A percentile compares a stretch with the other conserved stretches of the same genome.
phyloP scores from a whole-genome alignment of 2,797 vertebrate genomes.

The Poecilia wingei region DNA sequence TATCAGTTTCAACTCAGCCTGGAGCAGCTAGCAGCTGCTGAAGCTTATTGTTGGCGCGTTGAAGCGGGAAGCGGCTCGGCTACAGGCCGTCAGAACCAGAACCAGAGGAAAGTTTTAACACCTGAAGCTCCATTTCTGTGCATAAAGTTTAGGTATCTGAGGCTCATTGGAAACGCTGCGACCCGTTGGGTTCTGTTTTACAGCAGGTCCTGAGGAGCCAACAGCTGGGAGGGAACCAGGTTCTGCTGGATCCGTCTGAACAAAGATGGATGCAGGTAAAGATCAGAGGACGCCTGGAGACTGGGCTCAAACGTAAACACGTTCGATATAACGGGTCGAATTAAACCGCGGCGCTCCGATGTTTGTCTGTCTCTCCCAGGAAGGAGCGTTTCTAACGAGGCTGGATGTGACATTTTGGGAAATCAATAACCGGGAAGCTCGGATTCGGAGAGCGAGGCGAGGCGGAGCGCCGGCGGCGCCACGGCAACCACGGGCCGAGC shows the following conservation, averaged over 20 bases:
- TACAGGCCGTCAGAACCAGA: too few relatives aligned
- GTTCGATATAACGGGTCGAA: conserved; percentile 48
- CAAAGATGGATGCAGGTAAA: conserved; percentile 13
- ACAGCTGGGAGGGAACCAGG: background rate
- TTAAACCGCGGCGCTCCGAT: conserved; percentile 44
- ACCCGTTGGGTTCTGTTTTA: too few relatives aligned
- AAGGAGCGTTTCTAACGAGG: conserved; percentile 49
- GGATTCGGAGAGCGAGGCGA: conserved; percentile 37
- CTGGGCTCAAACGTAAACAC: conserved; percentile 43
- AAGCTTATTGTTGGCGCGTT: too few relatives aligned
- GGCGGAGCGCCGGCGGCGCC: conserved; percentile 24
- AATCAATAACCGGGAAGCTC: conserved; percentile 64
- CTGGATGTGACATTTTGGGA: conserved; percentile 68
- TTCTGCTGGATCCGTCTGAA: background rate
- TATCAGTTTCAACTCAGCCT: too few relatives aligned
- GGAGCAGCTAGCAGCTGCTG: too few relatives aligned
- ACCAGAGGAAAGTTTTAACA: too few relatives aligned
- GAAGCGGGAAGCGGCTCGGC: too few relatives aligned
- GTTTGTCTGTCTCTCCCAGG: conserved; percentile 59
- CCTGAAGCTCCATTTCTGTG: too few relatives aligned
- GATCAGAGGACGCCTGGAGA: conserved; percentile 33
- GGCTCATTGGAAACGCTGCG: too few relatives aligned
- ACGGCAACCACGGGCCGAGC: too few relatives aligned
- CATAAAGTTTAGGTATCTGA: too few relatives aligned
- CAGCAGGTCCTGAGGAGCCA: too few relatives aligned